phyloP scores from a whole-genome alignment of 2,113 vertebrate species.

The Cyanistes caeruleus region DNA sequence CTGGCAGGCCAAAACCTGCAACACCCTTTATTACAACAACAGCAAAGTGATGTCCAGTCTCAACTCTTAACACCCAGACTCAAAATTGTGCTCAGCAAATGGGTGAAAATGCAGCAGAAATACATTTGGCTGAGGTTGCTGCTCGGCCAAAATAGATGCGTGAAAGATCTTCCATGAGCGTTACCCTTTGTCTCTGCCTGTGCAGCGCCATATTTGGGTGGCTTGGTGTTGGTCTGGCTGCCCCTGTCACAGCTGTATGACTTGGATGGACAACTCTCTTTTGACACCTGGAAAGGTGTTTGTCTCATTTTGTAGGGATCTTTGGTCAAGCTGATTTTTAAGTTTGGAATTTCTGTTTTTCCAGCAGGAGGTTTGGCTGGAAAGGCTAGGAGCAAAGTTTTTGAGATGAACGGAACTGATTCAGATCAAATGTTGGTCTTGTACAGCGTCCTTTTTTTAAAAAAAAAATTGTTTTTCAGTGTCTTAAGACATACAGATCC shows the following conservation, averaged over 20 bases:
- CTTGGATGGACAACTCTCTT: not conserved
- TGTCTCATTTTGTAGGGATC: not conserved
- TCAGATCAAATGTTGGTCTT: not conserved
- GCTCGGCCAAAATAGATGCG: not conserved
- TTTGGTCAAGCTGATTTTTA: not conserved
- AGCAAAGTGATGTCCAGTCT: not conserved
- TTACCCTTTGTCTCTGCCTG: not conserved
- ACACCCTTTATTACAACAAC: not conserved
- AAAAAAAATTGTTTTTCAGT: not conserved
- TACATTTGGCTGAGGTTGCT: not conserved
- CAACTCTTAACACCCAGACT: not conserved
- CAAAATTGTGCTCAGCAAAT: not conserved
- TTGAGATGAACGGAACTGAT: not conserved
- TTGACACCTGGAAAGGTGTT: not conserved
- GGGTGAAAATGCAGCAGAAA: not conserved
- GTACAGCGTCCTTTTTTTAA: not conserved
- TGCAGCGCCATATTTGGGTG: not conserved
- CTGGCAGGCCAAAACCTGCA: not conserved
- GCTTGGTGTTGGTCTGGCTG: not conserved
- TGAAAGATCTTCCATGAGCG: rapidly evolving
- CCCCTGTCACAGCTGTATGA: not conserved
- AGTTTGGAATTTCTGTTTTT: not conserved
- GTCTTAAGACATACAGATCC: not conserved
- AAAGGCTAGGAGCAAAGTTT: not conserved
- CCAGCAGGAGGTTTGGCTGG: not conserved